Base-by-base conservation (phyloP, 2,113 vertebrate genomes). In the Montifringilla adamsi region DNA sequence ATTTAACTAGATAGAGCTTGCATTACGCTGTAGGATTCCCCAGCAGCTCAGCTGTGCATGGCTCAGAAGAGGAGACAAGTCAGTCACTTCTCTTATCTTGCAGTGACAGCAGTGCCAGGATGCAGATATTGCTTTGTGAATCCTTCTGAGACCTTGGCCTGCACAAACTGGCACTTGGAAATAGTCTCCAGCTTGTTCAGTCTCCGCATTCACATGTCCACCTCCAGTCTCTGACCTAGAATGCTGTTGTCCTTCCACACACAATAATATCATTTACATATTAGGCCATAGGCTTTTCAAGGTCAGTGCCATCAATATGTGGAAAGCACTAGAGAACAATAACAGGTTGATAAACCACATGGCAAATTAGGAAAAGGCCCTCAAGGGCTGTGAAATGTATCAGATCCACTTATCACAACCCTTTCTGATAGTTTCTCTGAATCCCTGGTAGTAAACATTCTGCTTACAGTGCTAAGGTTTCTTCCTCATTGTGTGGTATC, bases 361-460 rank as follows among this genome's bases (percentile, higher is more conserved):
- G 83, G 83, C 73, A 90, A 84, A 95, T 92, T 94, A 94, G 90
- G 83, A 96, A 94, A 97, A 97, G 85, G 76, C 94, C 93, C 93
- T 94, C 83, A 93, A 95, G 88, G 68, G 73, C 64, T 95, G 49
- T 69, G 78, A 87, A 95, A 60, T 47, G 6, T 92, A 94, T 90
- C 85, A 86, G 92, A 94, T 87, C 72, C 69, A 87, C 92, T 92
- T 92, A 94, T 88, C 90, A 49, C 69, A 87, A 74, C 19, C 37
- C 49, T 89, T 86, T 92, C 76, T 86, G 58, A 79, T 84, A 92
- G 76, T 73, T 95, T 89, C 52, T 95, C 64, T 78, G 49, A 92
- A 66, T 78, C 73, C 46, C 62, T 10, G 12, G 41, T 68, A 66
- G 69, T 84, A 95, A 97, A 95, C 90, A 92, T 92, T 88, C 92